A percentile compares a stretch with the other conserved stretches of the same genome.
These are phyloP conservation scores for Phaedon cochleariae DNA, from an alignment of 2,888 invertebrate species.

Conservation along the genomic window DNA sequence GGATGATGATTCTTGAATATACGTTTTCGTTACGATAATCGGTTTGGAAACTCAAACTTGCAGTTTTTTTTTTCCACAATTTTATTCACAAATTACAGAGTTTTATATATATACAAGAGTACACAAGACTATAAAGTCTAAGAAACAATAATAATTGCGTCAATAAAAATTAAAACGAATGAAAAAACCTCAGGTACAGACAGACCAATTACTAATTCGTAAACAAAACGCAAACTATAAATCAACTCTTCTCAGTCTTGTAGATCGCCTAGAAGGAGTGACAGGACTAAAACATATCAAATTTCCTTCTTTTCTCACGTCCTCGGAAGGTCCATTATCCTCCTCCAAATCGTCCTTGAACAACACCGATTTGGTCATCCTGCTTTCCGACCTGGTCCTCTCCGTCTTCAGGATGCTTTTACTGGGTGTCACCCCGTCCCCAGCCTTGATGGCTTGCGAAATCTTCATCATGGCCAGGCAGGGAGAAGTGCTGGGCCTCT, in stretches of 20 bases:
- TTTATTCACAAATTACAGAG: no score
- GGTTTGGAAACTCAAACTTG: no score
- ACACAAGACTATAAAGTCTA: no score
- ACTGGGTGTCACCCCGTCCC: slow-evolving; percentile 45
- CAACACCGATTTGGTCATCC: slow-evolving; percentile 43
- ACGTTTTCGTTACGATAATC: no score
- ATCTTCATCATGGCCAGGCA: slow-evolving; percentile 52
- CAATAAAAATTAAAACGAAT: no score
- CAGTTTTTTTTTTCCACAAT: no score
- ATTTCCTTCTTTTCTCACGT: neutral
- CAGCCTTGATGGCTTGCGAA: slow-evolving; percentile 44
- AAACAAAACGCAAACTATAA: neutral
- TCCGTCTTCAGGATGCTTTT: slow-evolving; percentile 50
- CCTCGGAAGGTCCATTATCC: no score
- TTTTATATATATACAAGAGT: no score
- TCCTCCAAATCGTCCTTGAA: slow-evolving; percentile 39
- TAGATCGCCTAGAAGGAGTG: neutral
- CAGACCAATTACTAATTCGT: no score
- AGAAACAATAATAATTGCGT: no score
- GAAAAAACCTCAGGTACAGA: no score
- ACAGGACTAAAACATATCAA: neutral
- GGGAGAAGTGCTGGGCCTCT: slow-evolving; percentile 44
- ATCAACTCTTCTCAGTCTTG: neutral
- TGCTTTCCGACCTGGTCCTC: slow-evolving; percentile 36
- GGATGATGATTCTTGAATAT: no score